Conservation (phyloP, 1,140 invertebrate species). For the Elysia chlorotica region DNA sequence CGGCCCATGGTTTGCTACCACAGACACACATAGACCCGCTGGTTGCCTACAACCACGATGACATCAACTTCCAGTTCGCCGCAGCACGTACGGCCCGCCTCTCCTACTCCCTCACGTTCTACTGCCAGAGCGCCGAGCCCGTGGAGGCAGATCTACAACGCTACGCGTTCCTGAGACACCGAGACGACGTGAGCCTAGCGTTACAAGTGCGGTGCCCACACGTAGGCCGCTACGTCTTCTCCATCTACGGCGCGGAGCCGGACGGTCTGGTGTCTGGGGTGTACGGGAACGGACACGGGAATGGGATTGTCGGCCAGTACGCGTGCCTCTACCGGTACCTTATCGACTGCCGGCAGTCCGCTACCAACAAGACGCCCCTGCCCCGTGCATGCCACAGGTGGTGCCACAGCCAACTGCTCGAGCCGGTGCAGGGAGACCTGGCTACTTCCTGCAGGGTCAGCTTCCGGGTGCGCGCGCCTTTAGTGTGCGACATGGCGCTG, state of each 20-base stretch:
- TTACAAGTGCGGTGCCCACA: slow-evolving; percentile 55
- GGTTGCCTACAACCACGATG: slow-evolving; percentile 49
- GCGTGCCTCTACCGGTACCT: slow-evolving; percentile 57
- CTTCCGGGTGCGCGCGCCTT: slow-evolving; percentile 50
- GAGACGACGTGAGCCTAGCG: slow-evolving; percentile 41
- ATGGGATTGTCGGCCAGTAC: no score
- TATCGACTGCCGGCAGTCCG: slow-evolving; percentile 51
- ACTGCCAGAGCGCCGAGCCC: slow-evolving; percentile 44
- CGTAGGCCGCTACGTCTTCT: slow-evolving; percentile 56
- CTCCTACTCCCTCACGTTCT: slow-evolving; percentile 49
- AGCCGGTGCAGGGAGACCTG: slow-evolving; percentile 55
- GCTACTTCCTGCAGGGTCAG: slow-evolving; percentile 37
- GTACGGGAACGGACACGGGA: no score
- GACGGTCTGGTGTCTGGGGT: no score
- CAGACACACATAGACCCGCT: slow-evolving; percentile 56
- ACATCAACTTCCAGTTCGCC: slow-evolving; percentile 48
- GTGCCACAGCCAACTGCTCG: slow-evolving; percentile 51
- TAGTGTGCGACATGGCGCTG: slow-evolving; percentile 51
- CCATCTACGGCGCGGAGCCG: slow-evolving; percentile 47
- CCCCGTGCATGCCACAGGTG: slow-evolving; percentile 58
- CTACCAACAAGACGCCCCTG: slow-evolving; percentile 47
- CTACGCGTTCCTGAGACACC: slow-evolving; percentile 51
- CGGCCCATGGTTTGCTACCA: slow-evolving; percentile 41
- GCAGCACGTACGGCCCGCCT: slow-evolving; percentile 41
- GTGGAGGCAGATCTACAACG: slow-evolving; percentile 49